These are phyloP conservation scores for Hermaeophaga mercurialis DNA, from an alignment of 2,888 invertebrate genomes.

Conservation along the genomic window DNA sequence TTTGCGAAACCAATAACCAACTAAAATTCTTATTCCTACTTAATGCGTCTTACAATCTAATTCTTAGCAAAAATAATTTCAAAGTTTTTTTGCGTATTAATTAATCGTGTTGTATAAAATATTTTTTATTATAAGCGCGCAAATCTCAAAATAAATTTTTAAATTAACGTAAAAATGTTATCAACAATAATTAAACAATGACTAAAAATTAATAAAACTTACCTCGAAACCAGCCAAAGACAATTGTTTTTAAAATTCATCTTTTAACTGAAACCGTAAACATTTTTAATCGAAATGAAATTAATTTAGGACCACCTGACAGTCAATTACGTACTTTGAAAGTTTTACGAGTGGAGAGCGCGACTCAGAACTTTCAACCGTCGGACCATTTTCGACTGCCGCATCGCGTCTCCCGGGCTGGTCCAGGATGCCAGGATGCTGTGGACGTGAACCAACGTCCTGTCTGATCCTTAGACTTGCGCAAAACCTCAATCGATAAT, in stretches of 20 bases:
- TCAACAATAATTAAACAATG: neutral
- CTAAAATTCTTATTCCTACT: too few species aligned
- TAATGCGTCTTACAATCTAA: too few species aligned
- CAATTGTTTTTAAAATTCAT: constrained; percentile 1
- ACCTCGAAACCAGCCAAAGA: constrained; percentile 7
- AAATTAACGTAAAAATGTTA: too few species aligned
- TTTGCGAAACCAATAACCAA: too few species aligned
- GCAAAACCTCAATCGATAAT: constrained; percentile 53
- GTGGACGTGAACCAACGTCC: constrained; percentile 51
- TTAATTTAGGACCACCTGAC: neutral
- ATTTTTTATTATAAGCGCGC: too few species aligned
- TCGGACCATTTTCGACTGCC: constrained; percentile 52
- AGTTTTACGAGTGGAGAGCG: constrained; percentile 2
- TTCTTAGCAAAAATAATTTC: too few species aligned
- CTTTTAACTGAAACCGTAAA: neutral
- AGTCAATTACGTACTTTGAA: constrained; percentile 10
- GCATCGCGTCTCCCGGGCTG: constrained; percentile 54
- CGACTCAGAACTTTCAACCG: constrained; percentile 5
- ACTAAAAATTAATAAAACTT: neutral
- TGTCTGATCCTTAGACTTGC: constrained; percentile 50
- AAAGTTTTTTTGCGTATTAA: too few species aligned
- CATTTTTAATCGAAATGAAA: neutral
- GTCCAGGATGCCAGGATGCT: constrained; percentile 52
- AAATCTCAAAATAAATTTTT: too few species aligned
- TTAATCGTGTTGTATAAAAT: too few species aligned